Percentiles rank a stretch among this genome's conserved stretches.
Conservation (phyloP, 2,888 invertebrate genomes). For the Nasonovia ribisnigri region DNA sequence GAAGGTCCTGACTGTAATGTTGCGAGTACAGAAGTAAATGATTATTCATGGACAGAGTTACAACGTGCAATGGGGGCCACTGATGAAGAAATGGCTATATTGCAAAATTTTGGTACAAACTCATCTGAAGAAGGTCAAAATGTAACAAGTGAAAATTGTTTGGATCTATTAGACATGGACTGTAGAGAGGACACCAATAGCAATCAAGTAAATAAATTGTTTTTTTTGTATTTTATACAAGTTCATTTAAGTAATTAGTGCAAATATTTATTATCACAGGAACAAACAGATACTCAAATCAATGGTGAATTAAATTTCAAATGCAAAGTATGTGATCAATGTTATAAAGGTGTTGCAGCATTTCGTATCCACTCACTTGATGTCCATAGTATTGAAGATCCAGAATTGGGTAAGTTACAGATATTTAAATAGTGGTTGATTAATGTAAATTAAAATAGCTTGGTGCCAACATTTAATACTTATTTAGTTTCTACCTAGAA, state of each 20-base stretch:
- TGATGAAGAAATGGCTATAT: conserved; percentile 70
- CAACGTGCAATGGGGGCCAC: conserved; percentile 69
- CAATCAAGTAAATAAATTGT: conserved; percentile 54
- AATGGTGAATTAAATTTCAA: conserved; percentile 52
- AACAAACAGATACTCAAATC: conserved; percentile 40
- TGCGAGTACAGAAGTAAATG: conserved; percentile 37
- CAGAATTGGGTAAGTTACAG: conserved; percentile 50
- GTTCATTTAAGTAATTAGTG: background rate
- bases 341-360: conserved; percentile 60
- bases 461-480: background rate
- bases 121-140: conserved; percentile 30
- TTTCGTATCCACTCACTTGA: conserved; percentile 64
- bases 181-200: background rate
- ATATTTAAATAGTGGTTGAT: background rate
- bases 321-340: conserved; percentile 57
- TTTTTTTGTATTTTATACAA: background rate
- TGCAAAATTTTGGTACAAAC: conserved; percentile 69
- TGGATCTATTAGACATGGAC: conserved; percentile 49
- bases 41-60: conserved; percentile 68
- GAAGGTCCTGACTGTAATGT: conserved; percentile 57
- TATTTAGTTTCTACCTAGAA: background rate
- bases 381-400: conserved; percentile 62
- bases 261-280: conserved; percentile 34
- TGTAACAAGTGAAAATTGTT: conserved; percentile 38
- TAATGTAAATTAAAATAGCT: background rate